phyloP scores from a whole-genome alignment of 2,113 vertebrate species.

The Tamias sibiricus region DNA sequence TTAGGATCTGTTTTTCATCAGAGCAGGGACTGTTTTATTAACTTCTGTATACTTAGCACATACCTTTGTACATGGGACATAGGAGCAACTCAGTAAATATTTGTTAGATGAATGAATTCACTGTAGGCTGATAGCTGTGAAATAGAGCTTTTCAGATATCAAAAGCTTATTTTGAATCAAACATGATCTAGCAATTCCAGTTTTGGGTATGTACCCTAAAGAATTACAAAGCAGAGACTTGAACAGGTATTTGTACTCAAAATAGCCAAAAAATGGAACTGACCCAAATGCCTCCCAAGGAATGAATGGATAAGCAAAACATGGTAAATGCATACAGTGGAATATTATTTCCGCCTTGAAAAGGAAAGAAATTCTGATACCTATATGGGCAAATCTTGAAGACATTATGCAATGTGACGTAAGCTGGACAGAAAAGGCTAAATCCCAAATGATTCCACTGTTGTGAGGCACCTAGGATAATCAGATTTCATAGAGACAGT shows the following conservation, averaged over 20 bases:
- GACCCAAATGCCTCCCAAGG: background rate
- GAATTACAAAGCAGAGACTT: background rate
- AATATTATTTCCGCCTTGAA: background rate
- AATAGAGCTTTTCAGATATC: background rate
- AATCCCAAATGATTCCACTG: background rate
- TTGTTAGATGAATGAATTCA: background rate
- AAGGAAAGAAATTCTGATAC: background rate
- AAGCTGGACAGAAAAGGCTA: background rate
- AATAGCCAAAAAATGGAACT: background rate
- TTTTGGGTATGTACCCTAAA: background rate
- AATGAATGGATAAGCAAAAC: background rate
- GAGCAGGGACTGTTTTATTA: background rate
- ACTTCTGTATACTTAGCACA: background rate
- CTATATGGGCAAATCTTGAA: background rate
- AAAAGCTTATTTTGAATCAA: conserved; percentile 22
- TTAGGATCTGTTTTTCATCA: background rate
- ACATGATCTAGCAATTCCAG: background rate
- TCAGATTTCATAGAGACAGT: background rate
- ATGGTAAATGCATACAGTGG: background rate
- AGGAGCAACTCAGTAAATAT: background rate
- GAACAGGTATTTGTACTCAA: background rate
- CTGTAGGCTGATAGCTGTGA: background rate
- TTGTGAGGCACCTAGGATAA: background rate
- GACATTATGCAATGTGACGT: background rate
- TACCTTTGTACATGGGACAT: background rate